Evolutionary conservation across 1,140 invertebrate species (phyloP), one percentile per base, ranked within the genome.

Genomic region (Telenomus remus): DNA sequence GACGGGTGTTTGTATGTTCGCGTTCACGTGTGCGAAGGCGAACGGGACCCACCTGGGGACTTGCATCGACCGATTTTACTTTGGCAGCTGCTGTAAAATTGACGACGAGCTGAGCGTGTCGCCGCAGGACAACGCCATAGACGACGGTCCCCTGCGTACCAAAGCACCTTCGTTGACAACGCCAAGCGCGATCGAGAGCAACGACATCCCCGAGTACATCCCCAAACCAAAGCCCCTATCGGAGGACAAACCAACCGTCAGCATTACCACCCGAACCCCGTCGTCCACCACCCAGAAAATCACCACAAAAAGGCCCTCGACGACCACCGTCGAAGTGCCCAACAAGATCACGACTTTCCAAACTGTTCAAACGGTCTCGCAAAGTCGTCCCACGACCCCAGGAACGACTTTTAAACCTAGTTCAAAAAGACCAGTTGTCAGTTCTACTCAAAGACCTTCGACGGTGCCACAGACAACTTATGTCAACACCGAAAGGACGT

Each of bases 1-100:
- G 73, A 93, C 92, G 54, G 96, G 96, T 7, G 90, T 95, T 7
- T 98, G 96, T 82, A 98, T 98, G 96, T 97, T 98, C 84, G 95
- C 95, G 55, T 96, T 96, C 85, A 94, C 96, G 69, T 98, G 96
- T 82, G 91, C 95, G 34, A 96, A 96, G 89, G 91, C 93, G 19
- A 96, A 97, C 84, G 96, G 96, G 27, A 95, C 94, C 1, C 95
- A 97, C 80, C 87, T 97, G 65, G 95, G 95, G 50, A 96, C 95
- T 4, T 97, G 96, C 83, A 95, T 96, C 82, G 95, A 97, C 86
- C 91, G 95, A 49, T 97, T 96, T 86, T 96, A 96, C 86, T 96
- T 96, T 80, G 95, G 95, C 43, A 96, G 94, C 33, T 97, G 96
- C 81, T 97, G 96, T 86, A 94, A 93, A 77, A 89, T 94, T 43